These are phyloP conservation scores for Nomada lathburiana DNA, from an alignment of 2,888 invertebrate genomes.

Conservation along the genomic window DNA sequence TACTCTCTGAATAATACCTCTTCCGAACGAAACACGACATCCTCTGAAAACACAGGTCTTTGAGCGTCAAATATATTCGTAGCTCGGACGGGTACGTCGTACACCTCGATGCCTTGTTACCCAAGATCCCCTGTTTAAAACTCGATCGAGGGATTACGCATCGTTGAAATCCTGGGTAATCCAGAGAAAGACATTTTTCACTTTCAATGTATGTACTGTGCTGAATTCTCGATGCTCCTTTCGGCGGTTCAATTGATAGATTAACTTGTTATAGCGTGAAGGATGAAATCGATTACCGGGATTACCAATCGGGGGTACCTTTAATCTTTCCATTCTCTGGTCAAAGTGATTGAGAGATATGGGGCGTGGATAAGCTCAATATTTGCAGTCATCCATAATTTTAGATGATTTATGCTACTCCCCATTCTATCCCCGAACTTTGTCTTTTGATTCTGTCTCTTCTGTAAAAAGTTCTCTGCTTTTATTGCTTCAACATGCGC, in stretches of 20 bases:
- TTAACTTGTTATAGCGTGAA: slow-evolving; percentile 10
- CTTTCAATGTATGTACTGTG: neutral
- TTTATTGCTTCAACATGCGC: too few relatives aligned
- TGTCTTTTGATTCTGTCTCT: too few relatives aligned
- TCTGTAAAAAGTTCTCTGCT: too few relatives aligned
- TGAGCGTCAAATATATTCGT: neutral
- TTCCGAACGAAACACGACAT: slow-evolving; percentile 1
- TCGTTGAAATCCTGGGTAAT: slow-evolving; percentile 10
- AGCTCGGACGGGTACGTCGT: neutral
- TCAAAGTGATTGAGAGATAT: neutral
- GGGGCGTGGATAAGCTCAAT: too few relatives aligned
- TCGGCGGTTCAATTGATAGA: neutral
- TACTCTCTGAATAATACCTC: too few relatives aligned
- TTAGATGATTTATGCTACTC: too few relatives aligned
- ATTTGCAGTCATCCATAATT: too few relatives aligned
- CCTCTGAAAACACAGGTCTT: slow-evolving; percentile 14
- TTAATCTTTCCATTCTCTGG: slow-evolving; percentile 6
- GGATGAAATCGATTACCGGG: neutral
- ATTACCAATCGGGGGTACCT: slow-evolving; percentile 3
- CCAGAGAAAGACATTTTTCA: neutral
- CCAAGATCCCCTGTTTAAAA: slow-evolving; percentile 1
- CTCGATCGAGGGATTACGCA: slow-evolving; percentile 19
- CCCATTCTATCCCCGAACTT: too few relatives aligned
- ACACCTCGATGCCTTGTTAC: slow-evolving; percentile 16
- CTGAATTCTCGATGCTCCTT: neutral